Conservation (phyloP, 2,113 vertebrate species). For the Perccottus glenii region DNA sequence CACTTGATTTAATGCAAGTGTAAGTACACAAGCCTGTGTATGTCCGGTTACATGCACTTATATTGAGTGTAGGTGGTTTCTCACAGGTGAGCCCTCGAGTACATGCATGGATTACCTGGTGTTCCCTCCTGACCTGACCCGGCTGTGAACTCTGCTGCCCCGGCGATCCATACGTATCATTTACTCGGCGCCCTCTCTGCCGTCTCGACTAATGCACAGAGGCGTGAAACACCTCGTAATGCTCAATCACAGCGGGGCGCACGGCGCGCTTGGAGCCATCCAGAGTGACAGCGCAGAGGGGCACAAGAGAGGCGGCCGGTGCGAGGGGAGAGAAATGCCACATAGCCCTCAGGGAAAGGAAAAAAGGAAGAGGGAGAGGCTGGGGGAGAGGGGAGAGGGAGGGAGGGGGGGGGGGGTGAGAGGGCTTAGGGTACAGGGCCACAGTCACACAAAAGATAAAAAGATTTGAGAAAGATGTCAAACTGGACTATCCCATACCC, state of each 20-base stretch:
- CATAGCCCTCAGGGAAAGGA: constrained; percentile 75
- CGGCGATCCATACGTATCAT: constrained; percentile 83
- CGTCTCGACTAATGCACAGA: constrained; percentile 84
- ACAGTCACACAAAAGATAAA: neutral
- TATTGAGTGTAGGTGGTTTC: constrained; percentile 15
- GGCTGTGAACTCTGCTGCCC: constrained; percentile 79
- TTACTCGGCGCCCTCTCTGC: constrained; percentile 81
- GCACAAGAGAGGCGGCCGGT: constrained; percentile 58
- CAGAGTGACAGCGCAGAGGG: constrained; percentile 75
- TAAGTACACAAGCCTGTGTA: constrained; percentile 4
- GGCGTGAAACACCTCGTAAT: constrained; percentile 88
- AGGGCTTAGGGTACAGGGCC: constrained; percentile 5
- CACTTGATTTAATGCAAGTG: too few species aligned
- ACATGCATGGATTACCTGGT: constrained; percentile 34
- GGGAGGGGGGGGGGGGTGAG: constrained; percentile 20
- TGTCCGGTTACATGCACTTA: neutral
- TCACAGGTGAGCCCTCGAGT: constrained; percentile 27
- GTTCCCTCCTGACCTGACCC: constrained; percentile 78
- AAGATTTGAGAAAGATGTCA: neutral
- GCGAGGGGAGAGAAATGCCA: constrained; percentile 76
- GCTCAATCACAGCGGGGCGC: constrained; percentile 85
- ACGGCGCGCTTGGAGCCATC: constrained; percentile 81
- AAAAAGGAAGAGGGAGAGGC: constrained; percentile 47
- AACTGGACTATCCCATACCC: neutral
- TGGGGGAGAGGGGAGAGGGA: constrained; percentile 42